Evolutionary conservation across 2,113 vertebrate genomes (phyloP), one percentile per base, ranked within the genome.

Genomic region (Poeciliopsis retropinna): DNA sequence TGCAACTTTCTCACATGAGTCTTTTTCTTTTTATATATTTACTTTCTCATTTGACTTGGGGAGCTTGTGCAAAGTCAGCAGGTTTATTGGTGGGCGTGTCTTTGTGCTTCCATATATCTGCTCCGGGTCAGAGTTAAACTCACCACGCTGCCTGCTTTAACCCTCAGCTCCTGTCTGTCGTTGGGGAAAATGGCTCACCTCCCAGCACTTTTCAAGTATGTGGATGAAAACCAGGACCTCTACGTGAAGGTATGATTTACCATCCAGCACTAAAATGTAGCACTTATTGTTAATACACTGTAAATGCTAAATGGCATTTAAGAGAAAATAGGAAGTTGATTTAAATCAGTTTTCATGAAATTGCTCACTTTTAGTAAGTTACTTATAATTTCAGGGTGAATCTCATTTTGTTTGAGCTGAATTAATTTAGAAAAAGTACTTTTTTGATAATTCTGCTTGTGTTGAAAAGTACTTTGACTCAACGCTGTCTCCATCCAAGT

Each of bases 161-260:
- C 87, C 61, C 22, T 77, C 80, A 90, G 85, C 66, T 86, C 60
- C 73, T 65, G 65, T 66, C 5, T 65, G 65, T 68, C 4, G 0
- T 65, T 3, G 34, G 64, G 41, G 73, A 93, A 90, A 25, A 99
- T 99, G 98, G 89, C 96, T 29, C 82, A 80, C 76, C 96, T 99
- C 60, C 61, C 89, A 2, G 19, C 85, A 0, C 90, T 99, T 47
- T 99, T 99, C 81, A 93, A 96, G 78, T 96, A 99, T 32, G 92
- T 99, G 60, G 97, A 99, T 10, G 92, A 96, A 11, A 94, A 99
- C 73, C 97, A 99, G 91, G 97, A 99, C 1, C 84, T 95, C 13
- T 99, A 97, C 29, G 65, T 99, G 73, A 37, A 97, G 95, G 98
- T 98, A 92, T 72, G 81, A 3, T 75, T 54, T 8, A 6, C 19